Percentiles rank a stretch among this genome's conserved stretches.
phyloP scores from a whole-genome alignment of 2,113 vertebrate species.

The Acanthochromis polyacanthus region DNA sequence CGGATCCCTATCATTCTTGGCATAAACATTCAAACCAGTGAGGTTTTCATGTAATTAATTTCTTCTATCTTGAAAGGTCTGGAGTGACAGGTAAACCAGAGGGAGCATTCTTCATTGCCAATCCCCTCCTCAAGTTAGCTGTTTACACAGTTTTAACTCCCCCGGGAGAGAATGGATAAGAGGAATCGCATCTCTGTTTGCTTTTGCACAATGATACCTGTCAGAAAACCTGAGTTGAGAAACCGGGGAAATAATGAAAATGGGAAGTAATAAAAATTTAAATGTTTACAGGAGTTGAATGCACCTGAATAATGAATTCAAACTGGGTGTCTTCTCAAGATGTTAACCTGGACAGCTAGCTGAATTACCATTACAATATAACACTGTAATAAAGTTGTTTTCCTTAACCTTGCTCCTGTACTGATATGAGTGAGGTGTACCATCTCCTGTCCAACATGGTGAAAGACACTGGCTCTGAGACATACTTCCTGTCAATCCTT shows the following conservation, averaged over 20 bases:
- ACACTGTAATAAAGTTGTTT: constrained; percentile 40
- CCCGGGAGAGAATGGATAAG: constrained; percentile 61
- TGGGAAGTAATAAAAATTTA: constrained; percentile 11
- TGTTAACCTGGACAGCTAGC: neutral
- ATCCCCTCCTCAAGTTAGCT: constrained; percentile 59
- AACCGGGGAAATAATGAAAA: constrained; percentile 41
- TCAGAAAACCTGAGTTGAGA: constrained; percentile 59
- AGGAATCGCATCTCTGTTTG: constrained; percentile 68
- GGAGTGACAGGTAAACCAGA: constrained; percentile 74
- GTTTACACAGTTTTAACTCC: constrained; percentile 71
- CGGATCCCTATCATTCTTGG: constrained; percentile 44
- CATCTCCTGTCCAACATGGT: constrained; percentile 97
- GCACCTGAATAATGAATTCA: constrained; percentile 15
- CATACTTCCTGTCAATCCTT: constrained; percentile 94
- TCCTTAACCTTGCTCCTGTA: constrained; percentile 87
- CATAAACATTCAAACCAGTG: constrained; percentile 65
- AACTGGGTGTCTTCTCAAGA: constrained; percentile 2
- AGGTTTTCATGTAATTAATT: constrained; percentile 71
- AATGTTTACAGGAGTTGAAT: constrained; percentile 42
- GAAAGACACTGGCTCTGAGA: constrained; percentile 93
- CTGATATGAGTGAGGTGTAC: constrained; percentile 95
- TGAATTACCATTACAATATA: neutral
- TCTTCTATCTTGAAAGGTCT: constrained; percentile 56
- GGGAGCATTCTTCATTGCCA: constrained; percentile 73
- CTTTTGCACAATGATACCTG: constrained; percentile 70